Conservation (phyloP, 2,113 vertebrate genomes). For the Arvicanthis niloticus region DNA sequence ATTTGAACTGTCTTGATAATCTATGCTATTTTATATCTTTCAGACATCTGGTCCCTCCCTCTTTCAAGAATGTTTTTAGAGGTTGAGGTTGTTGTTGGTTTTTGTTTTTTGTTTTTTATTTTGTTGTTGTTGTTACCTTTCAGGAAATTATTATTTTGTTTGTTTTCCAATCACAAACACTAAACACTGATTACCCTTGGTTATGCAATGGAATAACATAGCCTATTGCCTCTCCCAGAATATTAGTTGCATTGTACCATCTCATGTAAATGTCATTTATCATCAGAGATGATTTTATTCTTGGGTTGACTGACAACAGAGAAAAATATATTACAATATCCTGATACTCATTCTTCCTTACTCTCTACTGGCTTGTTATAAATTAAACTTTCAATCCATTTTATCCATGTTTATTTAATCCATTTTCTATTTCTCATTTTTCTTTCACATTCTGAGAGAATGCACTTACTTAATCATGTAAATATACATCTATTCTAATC, state of each 20-base stretch:
- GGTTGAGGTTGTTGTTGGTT: background rate
- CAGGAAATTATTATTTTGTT: background rate
- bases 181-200: background rate
- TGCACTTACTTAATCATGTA: background rate
- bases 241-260: background rate
- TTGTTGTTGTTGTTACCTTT: background rate
- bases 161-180: background rate
- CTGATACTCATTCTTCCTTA: background rate
- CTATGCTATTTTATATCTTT: background rate
- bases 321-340: background rate
- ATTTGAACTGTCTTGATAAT: background rate
- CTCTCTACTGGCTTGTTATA: background rate
- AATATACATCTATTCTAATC: too few relatives aligned
- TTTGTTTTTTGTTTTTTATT: too few relatives aligned
- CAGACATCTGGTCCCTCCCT: accelerated
- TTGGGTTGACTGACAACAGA: background rate
- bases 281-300: background rate
- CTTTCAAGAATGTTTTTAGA: background rate
- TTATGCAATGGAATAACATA: background rate
- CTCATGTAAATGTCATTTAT: background rate
- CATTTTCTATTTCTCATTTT: background rate
- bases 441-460: background rate
- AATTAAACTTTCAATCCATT: background rate
- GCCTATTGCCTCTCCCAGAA: accelerated
- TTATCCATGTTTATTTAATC: too few relatives aligned